Evolutionary conservation across 1,140 invertebrate genomes (phyloP).

Genomic region (Coptotermes formosanus): DNA sequence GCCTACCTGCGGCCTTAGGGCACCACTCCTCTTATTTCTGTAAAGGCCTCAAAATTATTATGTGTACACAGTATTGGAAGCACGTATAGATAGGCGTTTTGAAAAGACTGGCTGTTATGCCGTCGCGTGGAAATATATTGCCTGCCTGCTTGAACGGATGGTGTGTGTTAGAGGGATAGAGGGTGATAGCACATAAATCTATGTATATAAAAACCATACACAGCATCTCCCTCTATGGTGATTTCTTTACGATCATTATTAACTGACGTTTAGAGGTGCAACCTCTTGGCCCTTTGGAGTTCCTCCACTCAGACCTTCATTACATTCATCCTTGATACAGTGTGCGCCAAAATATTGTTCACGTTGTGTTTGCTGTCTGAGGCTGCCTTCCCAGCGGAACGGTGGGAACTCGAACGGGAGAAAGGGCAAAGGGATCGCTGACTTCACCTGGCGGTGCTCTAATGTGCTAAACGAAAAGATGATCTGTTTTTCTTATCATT

Average conservation of each 20-base stretch:
- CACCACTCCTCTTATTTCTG: background rate
- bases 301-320: background rate
- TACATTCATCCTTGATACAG: background rate
- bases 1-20: background rate
- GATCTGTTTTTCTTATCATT: too few species aligned
- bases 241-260: slow-evolving; percentile 14
- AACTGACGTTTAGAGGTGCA: background rate
- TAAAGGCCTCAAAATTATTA: background rate
- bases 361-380: background rate
- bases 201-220: background rate
- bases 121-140: background rate
- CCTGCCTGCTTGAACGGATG: background rate
- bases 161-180: background rate
- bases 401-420: too few species aligned
- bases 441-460: too few species aligned
- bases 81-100: background rate
- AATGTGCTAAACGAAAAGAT: too few species aligned
- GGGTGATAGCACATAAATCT: background rate
- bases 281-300: background rate
- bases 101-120: background rate
- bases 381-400: background rate
- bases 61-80: background rate
- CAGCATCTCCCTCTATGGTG: background rate
- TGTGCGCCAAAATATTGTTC: background rate
- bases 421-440: too few species aligned